These are phyloP conservation scores for Tenthredo mesomela DNA, from an alignment of 2,888 invertebrate species.

Conservation along the genomic window DNA sequence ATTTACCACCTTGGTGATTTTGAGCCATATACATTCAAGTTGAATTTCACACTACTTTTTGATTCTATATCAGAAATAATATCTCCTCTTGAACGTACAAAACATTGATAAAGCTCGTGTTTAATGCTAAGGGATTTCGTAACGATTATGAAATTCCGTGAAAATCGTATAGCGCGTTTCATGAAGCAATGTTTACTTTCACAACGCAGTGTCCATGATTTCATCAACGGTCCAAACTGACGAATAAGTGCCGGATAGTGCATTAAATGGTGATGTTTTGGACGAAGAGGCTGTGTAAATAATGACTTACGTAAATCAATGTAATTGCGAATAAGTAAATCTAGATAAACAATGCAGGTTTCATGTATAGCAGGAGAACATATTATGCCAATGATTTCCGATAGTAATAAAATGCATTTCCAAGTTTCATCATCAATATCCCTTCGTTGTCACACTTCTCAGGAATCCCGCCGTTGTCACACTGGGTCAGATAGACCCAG, in stretches of 20 bases:
- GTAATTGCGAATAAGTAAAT: conserved; percentile 28
- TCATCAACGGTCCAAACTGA: conserved; percentile 47
- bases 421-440: too few species aligned
- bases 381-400: too few species aligned
- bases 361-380: too few species aligned
- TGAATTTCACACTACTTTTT: not conserved
- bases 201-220: conserved; percentile 47
- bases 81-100: not conserved
- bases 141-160: conserved; percentile 43
- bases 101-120: conserved; percentile 39
- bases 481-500: too few species aligned
- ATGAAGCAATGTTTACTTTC: conserved; percentile 17
- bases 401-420: too few species aligned
- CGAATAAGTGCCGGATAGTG: conserved; percentile 47
- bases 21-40: not conserved
- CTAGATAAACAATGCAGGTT: not conserved
- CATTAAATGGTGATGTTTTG: conserved; percentile 53
- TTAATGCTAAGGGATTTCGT: conserved; percentile 22
- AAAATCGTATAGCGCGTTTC: not conserved
- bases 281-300: conserved; percentile 28
- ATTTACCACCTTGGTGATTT: too few species aligned
- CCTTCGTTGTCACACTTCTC: too few species aligned
- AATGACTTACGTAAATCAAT: not conserved
- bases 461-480: too few species aligned
- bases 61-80: not conserved